A percentile compares a stretch with the other conserved stretches of the same genome.
Conservation (phyloP, 2,797 vertebrate species). For the Chelonia mydas region DNA sequence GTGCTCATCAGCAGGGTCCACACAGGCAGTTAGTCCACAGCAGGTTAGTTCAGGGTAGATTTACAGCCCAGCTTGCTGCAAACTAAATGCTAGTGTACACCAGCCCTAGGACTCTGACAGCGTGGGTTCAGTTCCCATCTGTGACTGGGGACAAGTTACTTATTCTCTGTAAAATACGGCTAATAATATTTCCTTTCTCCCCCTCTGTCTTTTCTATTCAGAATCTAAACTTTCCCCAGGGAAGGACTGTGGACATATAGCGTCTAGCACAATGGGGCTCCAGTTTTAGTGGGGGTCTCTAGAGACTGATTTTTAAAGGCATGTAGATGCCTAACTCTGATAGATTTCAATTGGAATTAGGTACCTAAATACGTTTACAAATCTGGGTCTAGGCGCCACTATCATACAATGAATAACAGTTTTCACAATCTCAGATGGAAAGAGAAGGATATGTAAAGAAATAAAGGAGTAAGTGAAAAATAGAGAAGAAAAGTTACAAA, state of each 20-base stretch:
- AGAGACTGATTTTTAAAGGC: neutral
- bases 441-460: neutral
- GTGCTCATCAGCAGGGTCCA: neutral
- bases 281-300: neutral
- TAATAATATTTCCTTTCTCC: neutral
- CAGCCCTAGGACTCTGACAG: accelerated
- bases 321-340: neutral
- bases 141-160: neutral
- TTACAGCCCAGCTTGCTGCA: neutral
- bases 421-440: no score
- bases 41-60: neutral
- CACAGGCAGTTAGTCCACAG: neutral
- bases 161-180: neutral
- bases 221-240: neutral
- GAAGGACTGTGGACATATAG: neutral
- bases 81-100: neutral
- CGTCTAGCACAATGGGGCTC: neutral
- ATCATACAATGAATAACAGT: neutral
- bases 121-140: neutral
- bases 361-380: neutral
- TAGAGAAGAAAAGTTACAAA: neutral
- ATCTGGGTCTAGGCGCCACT: no score
- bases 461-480: neutral
- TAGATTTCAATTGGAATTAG: neutral
- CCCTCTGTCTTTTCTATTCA: neutral